phyloP scores from a whole-genome alignment of 2,113 vertebrate species.

The Rhinolophus sinicus region DNA sequence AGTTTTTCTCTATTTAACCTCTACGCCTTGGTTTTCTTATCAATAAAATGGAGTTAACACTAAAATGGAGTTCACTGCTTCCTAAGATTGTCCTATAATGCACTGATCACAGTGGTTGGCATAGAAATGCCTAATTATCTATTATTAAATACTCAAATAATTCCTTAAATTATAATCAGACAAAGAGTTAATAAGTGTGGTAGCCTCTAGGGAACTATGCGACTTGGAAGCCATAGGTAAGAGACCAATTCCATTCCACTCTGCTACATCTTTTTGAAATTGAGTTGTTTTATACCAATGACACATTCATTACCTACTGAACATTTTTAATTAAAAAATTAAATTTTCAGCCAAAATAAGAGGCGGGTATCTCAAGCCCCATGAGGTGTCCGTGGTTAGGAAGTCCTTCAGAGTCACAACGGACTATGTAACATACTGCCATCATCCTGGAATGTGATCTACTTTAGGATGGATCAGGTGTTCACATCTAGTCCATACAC shows the following conservation, averaged over 20 bases:
- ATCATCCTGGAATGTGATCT: neutral
- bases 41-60: neutral
- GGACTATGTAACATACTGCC: too few species aligned
- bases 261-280: neutral
- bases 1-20: neutral
- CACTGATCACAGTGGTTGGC: neutral
- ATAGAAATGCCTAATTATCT: neutral
- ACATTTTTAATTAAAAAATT: neutral
- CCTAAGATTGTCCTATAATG: neutral
- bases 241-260: neutral
- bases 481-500: neutral
- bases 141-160: neutral
- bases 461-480: too few species aligned
- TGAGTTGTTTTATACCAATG: conserved; percentile 5
- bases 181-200: neutral
- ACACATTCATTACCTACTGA: neutral
- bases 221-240: neutral
- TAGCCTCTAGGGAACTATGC: neutral
- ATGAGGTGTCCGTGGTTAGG: neutral
- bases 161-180: neutral
- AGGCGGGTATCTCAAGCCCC: neutral
- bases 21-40: neutral
- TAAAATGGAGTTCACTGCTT: neutral
- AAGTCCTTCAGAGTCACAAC: neutral
- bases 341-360: neutral